These are phyloP conservation scores for Ianthella basta DNA, from an alignment of 37 sponge, comb jelly and placozoan genomes.

Conservation along the genomic window DNA sequence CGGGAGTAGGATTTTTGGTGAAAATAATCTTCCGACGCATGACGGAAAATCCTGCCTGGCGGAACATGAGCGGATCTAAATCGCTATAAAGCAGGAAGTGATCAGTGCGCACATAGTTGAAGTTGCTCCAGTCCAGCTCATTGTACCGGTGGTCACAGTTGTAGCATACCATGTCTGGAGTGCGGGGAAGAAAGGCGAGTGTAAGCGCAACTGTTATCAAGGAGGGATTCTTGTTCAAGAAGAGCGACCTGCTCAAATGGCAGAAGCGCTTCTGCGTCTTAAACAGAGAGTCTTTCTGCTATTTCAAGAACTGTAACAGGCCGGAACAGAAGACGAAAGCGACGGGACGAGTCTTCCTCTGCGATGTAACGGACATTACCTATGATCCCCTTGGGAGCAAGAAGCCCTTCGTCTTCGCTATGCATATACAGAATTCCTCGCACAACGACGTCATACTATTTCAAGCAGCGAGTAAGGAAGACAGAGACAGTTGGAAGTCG, in stretches of 20 bases:
- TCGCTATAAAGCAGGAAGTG: not conserved
- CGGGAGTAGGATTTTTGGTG: too few species aligned
- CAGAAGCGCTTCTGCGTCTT: constrained; percentile 13
- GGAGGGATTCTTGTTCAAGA: constrained; percentile 28
- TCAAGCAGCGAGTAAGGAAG: constrained; percentile 30
- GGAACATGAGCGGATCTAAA: too few species aligned
- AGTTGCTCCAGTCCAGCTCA: not conserved
- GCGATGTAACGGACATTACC: not conserved
- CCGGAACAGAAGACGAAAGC: not conserved
- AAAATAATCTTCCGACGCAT: too few species aligned
- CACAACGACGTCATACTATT: not conserved
- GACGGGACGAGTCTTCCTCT: constrained; percentile 5
- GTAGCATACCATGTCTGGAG: not conserved
- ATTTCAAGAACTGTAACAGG: not conserved
- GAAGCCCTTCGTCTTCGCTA: constrained; percentile 14
- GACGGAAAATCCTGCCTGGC: too few species aligned
- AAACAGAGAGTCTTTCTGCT: constrained; percentile 28
- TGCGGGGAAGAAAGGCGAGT: not conserved
- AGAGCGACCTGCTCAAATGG: constrained; percentile 20
- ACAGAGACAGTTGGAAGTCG: constrained; percentile 11
- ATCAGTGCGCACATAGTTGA: not conserved
- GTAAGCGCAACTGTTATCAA: not conserved
- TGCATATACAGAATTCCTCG: not conserved
- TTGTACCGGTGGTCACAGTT: not conserved
- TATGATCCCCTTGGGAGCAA: not conserved